These are phyloP conservation scores for Stercorarius parasiticus DNA, from an alignment of 2,113 vertebrate species.

Conservation along the genomic window DNA sequence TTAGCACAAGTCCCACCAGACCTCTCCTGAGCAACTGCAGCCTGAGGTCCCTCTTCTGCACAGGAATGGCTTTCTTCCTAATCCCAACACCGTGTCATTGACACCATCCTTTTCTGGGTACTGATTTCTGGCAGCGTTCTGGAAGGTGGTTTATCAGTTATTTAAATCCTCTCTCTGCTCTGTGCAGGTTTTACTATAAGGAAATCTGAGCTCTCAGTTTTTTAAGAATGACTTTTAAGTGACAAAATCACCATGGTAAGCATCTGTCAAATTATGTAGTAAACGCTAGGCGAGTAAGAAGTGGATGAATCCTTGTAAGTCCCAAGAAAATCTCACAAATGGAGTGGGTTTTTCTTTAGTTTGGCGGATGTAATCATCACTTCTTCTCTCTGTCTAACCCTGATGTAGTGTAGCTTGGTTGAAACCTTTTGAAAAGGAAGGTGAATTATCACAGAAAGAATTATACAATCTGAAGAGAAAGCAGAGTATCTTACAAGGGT, in stretches of 20 bases:
- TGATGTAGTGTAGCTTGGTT: not conserved
- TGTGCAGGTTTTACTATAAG: not conserved
- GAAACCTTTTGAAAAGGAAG: not conserved
- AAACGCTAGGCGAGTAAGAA: not conserved
- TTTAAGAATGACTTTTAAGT: not conserved
- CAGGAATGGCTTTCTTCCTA: not conserved
- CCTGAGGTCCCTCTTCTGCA: fast-evolving
- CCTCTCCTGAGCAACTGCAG: not conserved
- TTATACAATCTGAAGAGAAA: not conserved
- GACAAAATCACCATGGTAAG: not conserved
- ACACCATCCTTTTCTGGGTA: not conserved
- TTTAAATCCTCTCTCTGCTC: not conserved
- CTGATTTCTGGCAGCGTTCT: not conserved
- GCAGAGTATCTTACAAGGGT: not conserved
- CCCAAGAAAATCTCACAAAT: not conserved
- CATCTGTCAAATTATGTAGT: not conserved
- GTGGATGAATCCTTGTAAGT: not conserved
- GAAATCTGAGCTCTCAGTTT: not conserved
- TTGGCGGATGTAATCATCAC: not conserved
- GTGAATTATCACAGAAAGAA: not conserved
- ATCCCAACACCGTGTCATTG: fast-evolving
- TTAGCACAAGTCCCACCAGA: not conserved
- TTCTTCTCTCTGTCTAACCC: not conserved
- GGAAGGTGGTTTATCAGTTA: not conserved
- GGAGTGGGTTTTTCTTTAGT: not conserved